These are phyloP conservation scores for Siphonodentalium dalli DNA, from an alignment of 2,888 invertebrate genomes.

Conservation along the genomic window DNA sequence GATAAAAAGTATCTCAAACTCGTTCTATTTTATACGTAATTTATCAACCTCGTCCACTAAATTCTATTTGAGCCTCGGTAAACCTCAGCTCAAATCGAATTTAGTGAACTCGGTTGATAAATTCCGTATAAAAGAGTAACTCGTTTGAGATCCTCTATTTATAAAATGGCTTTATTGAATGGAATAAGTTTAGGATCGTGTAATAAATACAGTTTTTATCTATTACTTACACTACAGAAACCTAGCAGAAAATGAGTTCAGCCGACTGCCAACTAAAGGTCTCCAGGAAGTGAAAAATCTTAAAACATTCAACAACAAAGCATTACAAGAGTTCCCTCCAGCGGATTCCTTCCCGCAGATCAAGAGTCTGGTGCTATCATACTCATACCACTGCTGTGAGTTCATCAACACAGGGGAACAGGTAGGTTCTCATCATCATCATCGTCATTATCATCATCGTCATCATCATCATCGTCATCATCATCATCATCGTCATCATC, in stretches of 20 bases:
- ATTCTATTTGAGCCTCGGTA: too few species aligned
- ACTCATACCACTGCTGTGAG: constrained; percentile 96
- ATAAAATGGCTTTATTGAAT: background rate
- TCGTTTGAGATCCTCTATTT: too few species aligned
- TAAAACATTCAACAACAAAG: constrained; percentile 91
- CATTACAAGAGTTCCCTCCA: constrained; percentile 84
- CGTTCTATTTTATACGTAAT: too few species aligned
- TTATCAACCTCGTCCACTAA: too few species aligned
- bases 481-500: constrained; percentile 28
- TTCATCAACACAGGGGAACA: constrained; percentile 39
- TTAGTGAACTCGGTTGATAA: too few species aligned
- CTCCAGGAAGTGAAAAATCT: constrained; percentile 81
- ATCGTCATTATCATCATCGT: constrained; percentile 17
- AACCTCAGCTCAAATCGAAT: too few species aligned
- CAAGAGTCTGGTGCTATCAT: constrained; percentile 84
- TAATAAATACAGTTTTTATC: background rate
- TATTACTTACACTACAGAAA: constrained; percentile 73
- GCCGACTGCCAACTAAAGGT: constrained; percentile 82
- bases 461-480: constrained; percentile 2
- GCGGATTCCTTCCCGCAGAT: constrained; percentile 87
- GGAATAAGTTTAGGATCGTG: background rate
- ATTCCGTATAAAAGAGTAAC: too few species aligned
- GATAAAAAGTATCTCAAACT: too few species aligned
- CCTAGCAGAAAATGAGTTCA: constrained; percentile 86
- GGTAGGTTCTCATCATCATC: constrained; percentile 28